Conservation (phyloP, 2,797 vertebrate genomes). For the Phalanger gymnotis region DNA sequence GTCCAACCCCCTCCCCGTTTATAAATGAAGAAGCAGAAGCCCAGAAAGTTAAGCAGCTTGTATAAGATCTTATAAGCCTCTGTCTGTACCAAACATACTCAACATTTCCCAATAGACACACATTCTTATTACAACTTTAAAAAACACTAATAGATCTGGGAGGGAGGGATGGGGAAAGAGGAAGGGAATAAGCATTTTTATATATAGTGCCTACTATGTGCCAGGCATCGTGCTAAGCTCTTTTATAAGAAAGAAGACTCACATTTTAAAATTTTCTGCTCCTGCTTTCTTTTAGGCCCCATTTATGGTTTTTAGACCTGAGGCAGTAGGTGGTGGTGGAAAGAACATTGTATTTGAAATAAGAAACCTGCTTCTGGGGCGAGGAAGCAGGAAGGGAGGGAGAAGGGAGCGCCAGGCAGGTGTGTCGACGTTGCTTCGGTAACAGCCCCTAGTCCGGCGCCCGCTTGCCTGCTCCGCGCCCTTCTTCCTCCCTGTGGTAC, state of each 20-base stretch:
- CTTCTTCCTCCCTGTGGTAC: slow-evolving; percentile 65
- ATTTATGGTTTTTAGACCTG: background rate
- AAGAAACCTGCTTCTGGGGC: background rate
- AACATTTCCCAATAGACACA: background rate
- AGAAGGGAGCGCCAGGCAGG: slow-evolving; percentile 9
- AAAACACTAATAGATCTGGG: background rate
- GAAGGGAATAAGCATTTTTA: background rate
- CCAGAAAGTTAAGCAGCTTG: background rate
- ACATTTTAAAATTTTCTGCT: background rate
- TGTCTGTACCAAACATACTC: background rate
- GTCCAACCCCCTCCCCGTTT: background rate
- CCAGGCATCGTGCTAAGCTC: background rate
- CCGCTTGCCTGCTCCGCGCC: slow-evolving; percentile 10
- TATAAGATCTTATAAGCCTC: background rate
- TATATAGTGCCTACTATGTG: background rate
- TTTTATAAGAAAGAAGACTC: background rate
- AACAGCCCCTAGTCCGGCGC: background rate
- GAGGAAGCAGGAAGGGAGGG: slow-evolving; percentile 39
- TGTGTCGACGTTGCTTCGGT: slow-evolving; percentile 1
- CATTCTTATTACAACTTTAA: background rate
- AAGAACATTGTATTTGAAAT: background rate
- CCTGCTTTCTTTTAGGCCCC: background rate
- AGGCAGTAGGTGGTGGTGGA: background rate
- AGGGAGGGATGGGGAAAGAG: background rate
- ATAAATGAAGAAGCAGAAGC: background rate